phyloP scores from a whole-genome alignment of 2,113 vertebrate species.

The Grammomys dolichurus region DNA sequence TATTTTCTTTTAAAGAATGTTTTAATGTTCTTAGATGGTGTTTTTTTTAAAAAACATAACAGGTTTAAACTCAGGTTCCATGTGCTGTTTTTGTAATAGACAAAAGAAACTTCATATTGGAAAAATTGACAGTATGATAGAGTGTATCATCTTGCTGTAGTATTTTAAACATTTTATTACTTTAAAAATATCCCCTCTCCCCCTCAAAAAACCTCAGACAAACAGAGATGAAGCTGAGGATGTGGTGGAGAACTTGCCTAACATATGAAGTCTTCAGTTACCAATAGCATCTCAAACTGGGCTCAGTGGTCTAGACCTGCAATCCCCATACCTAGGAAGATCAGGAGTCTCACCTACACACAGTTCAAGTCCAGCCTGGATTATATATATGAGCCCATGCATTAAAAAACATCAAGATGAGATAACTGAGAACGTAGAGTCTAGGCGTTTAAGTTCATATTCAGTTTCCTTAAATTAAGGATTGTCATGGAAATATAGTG shows the following conservation, averaged over 20 bases:
- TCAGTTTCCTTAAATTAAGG: background rate
- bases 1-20: background rate
- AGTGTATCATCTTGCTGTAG: background rate
- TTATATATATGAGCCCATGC: background rate
- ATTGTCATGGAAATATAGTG: background rate
- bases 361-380: background rate
- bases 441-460: background rate
- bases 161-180: background rate
- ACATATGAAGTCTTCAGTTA: background rate
- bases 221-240: background rate
- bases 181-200: background rate
- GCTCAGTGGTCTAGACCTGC: background rate
- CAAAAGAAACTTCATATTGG: background rate
- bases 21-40: background rate
- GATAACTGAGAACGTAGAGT: background rate
- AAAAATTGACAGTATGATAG: background rate
- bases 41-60: background rate
- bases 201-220: background rate
- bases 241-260: background rate
- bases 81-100: slow-evolving; percentile 11
- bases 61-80: background rate
- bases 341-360: background rate
- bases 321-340: background rate
- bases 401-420: background rate
- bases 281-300: background rate